These are phyloP conservation scores for Eupithecia tripunctaria DNA, from an alignment of 2,888 invertebrate species.

Conservation along the genomic window DNA sequence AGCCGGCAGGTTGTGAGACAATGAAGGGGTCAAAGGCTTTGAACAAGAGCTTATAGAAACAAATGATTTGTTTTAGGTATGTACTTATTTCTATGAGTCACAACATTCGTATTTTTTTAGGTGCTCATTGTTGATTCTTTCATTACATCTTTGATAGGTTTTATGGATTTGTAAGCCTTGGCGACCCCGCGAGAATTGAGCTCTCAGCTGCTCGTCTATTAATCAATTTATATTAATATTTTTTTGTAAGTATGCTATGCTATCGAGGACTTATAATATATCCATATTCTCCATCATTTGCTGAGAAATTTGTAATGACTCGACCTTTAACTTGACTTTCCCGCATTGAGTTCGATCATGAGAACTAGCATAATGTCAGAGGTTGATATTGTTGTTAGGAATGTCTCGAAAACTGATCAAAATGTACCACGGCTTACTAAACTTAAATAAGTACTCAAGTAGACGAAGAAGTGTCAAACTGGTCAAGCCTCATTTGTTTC, in stretches of 20 bases:
- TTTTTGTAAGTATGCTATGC: no score
- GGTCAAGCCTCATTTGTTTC: not conserved
- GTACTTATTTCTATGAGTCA: conserved; percentile 17
- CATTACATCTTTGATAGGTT: not conserved
- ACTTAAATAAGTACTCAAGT: not conserved
- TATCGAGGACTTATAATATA: no score
- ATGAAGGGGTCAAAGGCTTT: conserved; percentile 72
- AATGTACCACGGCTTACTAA: no score
- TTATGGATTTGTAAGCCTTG: not conserved
- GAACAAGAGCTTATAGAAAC: conserved; percentile 50
- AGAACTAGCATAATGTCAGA: not conserved
- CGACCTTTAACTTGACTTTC: not conserved
- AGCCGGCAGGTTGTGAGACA: conserved; percentile 61
- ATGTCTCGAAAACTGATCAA: not conserved
- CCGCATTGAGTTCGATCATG: not conserved
- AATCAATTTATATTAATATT: no score
- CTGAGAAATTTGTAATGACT: not conserved
- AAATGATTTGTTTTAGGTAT: conserved; percentile 25
- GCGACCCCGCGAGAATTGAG: not conserved
- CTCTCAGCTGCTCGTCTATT: no score
- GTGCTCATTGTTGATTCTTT: not conserved
- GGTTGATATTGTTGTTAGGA: not conserved
- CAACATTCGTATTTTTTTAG: conserved; percentile 4
- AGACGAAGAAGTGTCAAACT: not conserved
- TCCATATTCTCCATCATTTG: no score